Base-by-base conservation (phyloP, 2,113 vertebrate species). In the Odontesthes bonariensis region DNA sequence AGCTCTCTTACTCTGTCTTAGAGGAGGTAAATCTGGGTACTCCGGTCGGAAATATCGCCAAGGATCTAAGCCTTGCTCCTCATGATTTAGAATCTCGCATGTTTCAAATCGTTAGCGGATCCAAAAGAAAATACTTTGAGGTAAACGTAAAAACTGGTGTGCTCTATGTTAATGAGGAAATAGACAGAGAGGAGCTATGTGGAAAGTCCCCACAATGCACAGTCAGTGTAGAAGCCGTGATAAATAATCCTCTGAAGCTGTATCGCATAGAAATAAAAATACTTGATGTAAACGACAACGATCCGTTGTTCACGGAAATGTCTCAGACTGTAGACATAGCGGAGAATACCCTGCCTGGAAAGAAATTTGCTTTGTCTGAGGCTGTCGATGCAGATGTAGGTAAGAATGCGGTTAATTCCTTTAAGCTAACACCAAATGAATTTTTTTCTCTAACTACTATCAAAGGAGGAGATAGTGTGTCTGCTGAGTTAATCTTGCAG, bases 261-360 rank as follows among this genome's bases (percentile, higher is more conserved):
- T 80, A 92, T 23, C 83, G 89, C 14, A 22, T 91, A 10, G 83
- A 91, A 59, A 56, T 93, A 6, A 86, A 73, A 31, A 63, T 93
- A 55, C 17, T 78, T 1, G 91, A 93, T 46, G 73, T 92, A 19
- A 93, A 93, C 31, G 91, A 92, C 44, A 91, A 93, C 58, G 32
- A 85, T 0, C 92, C 92, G n/a, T 20, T 62, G 90, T 93, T 55
- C 7, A 27, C 71, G 0, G 82, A 87, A 14, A 22, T 56, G 3
- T 9, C 52, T 7, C 79, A 85, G 22, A 54, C 57, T 13, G 32
- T 90, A 20, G 44, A 86, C 19, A 76, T 86, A 27, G 56, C 82
- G 9, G 91, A 93, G 65, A 85, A 49, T 6, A 73, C 82, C 2
- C 27, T 73, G 9, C 60, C 78, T 2, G 91, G 92, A 1, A 69